These are phyloP conservation scores for Hestina assimilis DNA, from an alignment of 1,140 invertebrate species.

Conservation along the genomic window DNA sequence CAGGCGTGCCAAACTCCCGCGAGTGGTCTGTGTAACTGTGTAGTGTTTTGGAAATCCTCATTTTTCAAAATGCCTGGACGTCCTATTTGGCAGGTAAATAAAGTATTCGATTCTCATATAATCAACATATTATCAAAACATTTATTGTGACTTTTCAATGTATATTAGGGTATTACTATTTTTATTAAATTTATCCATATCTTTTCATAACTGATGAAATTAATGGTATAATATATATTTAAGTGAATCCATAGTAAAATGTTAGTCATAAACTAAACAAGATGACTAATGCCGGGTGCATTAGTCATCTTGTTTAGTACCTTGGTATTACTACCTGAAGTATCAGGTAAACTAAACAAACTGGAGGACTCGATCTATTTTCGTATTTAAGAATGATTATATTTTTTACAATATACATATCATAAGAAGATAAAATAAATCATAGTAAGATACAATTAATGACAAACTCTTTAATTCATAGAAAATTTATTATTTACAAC, in stretches of 20 bases:
- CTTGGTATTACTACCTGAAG: constrained; percentile 54
- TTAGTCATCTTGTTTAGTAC: too few relatives aligned
- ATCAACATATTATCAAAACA: background rate
- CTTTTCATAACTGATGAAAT: too few relatives aligned
- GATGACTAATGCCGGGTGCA: constrained; percentile 32
- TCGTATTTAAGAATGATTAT: background rate
- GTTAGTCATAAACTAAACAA: constrained; percentile 16
- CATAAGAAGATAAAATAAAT: too few relatives aligned
- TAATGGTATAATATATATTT: too few relatives aligned
- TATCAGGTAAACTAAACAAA: constrained; percentile 52
- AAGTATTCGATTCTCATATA: background rate
- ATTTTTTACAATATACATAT: background rate
- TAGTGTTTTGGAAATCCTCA: constrained; percentile 43
- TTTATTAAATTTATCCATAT: too few relatives aligned
- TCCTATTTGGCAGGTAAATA: constrained; percentile 77
- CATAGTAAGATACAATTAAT: too few relatives aligned
- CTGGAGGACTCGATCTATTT: constrained; percentile 4
- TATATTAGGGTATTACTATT: too few relatives aligned
- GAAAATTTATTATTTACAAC: constrained; percentile 16
- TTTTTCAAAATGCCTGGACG: constrained; percentile 73
- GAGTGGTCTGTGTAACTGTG: constrained; percentile 48
- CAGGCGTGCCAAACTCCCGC: constrained; percentile 45
- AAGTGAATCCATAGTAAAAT: background rate
- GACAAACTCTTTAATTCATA: too few relatives aligned
- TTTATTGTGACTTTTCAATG: too few relatives aligned